Conservation (phyloP, 2,888 invertebrate species). For the Dioctria rufipes region DNA sequence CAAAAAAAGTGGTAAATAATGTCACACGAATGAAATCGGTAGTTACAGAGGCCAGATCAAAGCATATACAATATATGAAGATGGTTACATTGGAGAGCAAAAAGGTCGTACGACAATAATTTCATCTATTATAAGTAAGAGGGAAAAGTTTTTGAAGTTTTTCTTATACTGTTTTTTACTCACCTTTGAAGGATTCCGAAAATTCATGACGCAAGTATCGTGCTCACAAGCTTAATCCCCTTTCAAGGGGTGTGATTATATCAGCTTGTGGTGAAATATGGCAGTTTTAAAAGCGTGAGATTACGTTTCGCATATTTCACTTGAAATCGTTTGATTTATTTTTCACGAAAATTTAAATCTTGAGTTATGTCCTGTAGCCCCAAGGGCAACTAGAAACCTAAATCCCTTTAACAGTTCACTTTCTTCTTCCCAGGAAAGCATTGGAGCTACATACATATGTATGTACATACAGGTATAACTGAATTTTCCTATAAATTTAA, state of each 20-base stretch:
- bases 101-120: background rate
- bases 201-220: constrained; percentile 17
- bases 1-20: constrained; percentile 52
- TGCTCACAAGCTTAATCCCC: constrained; percentile 27
- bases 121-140: background rate
- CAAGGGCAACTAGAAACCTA: background rate
- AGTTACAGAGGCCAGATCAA: constrained; percentile 1
- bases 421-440: too few species aligned
- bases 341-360: constrained; percentile 55
- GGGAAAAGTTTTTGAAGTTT: constrained; percentile 4
- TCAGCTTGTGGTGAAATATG: constrained; percentile 53
- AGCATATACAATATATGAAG: background rate
- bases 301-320: constrained; percentile 34
- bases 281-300: constrained; percentile 33
- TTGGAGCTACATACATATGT: background rate
- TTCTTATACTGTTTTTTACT: background rate
- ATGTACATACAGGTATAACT: background rate
- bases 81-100: background rate
- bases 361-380: constrained; percentile 51
- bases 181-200: constrained; percentile 22
- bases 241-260: constrained; percentile 27
- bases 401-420: background rate
- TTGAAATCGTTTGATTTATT: constrained; percentile 52
- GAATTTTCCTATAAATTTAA: background rate
- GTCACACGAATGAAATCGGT: constrained; percentile 37